Evolutionary conservation across 37 sponge, comb jelly and placozoan species (phyloP).

Genomic region (Bolinopsis microptera): DNA sequence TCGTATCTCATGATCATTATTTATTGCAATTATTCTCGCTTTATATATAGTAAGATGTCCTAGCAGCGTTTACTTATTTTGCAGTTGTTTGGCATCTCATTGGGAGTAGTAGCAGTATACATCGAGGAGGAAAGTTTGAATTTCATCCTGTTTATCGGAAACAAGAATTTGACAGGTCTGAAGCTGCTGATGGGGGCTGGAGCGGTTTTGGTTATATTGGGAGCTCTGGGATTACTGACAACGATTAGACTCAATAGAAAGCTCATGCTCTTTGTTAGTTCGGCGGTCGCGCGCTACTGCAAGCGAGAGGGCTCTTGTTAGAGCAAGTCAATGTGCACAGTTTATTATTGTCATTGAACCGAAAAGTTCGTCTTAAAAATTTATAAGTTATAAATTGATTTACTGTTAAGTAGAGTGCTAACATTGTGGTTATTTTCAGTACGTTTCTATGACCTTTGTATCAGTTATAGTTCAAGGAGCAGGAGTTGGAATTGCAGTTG

Average conservation of each 20-base stretch:
- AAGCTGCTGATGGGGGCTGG: slow-evolving; percentile 32
- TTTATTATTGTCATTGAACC: too few species aligned
- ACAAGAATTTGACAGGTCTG: neutral
- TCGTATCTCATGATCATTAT: too few species aligned
- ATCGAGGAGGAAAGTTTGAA: neutral
- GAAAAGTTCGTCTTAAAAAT: too few species aligned
- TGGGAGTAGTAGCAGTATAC: slow-evolving; percentile 14
- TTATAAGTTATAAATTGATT: too few species aligned
- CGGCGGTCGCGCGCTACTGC: neutral
- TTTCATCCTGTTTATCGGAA: neutral
- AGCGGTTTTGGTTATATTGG: neutral
- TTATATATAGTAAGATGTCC: too few species aligned
- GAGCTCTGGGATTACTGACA: slow-evolving; percentile 10
- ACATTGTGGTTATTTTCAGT: slow-evolving; percentile 17
- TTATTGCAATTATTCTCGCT: too few species aligned
- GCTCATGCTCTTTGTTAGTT: slow-evolving; percentile 24
- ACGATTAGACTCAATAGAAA: neutral
- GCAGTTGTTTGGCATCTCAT: slow-evolving; percentile 11
- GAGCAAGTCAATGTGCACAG: too few species aligned
- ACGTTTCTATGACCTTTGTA: neutral
- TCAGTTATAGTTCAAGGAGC: neutral
- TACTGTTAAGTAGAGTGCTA: too few species aligned
- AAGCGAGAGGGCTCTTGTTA: too few species aligned
- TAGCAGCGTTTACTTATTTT: too few species aligned
- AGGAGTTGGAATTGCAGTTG: neutral